These are phyloP conservation scores for Engystomops pustulosus DNA, from an alignment of 2,113 vertebrate genomes.

Conservation along the genomic window DNA sequence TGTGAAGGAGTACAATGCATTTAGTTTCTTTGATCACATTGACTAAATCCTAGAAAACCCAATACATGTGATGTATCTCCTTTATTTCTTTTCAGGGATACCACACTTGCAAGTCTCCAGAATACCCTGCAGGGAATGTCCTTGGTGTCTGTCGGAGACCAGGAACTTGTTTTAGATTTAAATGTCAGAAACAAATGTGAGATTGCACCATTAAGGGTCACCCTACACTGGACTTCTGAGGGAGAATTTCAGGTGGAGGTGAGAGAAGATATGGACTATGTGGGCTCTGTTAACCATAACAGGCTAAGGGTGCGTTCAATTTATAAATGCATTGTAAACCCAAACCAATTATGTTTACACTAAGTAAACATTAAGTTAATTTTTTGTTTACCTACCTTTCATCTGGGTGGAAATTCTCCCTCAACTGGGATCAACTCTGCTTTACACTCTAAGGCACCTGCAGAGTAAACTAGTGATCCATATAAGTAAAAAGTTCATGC, in stretches of 20 bases:
- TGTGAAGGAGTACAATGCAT: not conserved
- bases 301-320: no score
- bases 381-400: no score
- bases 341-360: no score
- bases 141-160: not conserved
- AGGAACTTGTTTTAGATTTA: slow-evolving; percentile 21
- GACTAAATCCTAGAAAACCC: no score
- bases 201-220: not conserved
- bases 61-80: no score
- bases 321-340: no score
- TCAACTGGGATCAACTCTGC: no score
- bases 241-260: slow-evolving; percentile 28
- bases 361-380: no score
- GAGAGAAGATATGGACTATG: not conserved
- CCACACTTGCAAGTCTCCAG: not conserved
- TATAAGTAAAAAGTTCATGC: no score
- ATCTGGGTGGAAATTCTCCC: no score
- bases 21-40: not conserved
- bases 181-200: not conserved
- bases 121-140: not conserved
- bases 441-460: no score
- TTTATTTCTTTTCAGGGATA: not conserved
- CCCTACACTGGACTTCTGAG: slow-evolving; percentile 5
- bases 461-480: no score
- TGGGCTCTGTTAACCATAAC: not conserved